Conservation (phyloP, 1,140 invertebrate genomes). For the Eulimnadia texana region DNA sequence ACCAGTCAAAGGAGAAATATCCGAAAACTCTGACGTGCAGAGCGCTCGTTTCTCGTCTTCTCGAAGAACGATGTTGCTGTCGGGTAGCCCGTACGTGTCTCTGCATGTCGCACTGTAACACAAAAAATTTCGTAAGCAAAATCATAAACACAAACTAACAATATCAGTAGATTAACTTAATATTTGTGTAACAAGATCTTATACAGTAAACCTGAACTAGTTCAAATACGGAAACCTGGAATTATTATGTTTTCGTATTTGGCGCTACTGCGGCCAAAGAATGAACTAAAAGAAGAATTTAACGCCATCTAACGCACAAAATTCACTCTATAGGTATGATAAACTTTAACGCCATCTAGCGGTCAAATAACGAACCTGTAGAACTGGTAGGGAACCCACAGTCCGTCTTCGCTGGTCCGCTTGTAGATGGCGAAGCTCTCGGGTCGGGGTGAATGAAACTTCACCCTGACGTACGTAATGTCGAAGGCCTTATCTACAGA, state of each 20-base stretch:
- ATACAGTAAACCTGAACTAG: no score
- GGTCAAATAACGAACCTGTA: constrained; percentile 49
- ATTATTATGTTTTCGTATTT: no score
- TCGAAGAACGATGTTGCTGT: constrained; percentile 47
- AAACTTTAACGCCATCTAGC: constrained; percentile 10
- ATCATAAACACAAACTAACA: neutral
- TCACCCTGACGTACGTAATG: constrained; percentile 85
- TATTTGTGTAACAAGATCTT: neutral
- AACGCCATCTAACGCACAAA: no score
- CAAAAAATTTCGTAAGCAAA: constrained; percentile 6
- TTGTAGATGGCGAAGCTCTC: constrained; percentile 97
- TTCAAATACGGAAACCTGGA: no score
- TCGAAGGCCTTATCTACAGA: constrained; percentile 88
- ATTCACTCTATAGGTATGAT: neutral
- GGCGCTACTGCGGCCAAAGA: no score
- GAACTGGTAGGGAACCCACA: constrained; percentile 92
- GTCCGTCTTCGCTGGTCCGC: constrained; percentile 52
- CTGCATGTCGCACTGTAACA: constrained; percentile 63
- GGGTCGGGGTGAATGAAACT: constrained; percentile 86
- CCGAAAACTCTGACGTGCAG: constrained; percentile 91
- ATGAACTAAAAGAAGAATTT: no score
- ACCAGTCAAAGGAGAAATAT: constrained; percentile 89
- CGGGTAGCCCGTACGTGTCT: constrained; percentile 71
- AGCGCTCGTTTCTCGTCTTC: constrained; percentile 73
- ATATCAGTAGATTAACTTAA: neutral